A percentile compares a stretch with the other conserved stretches of the same genome.
phyloP scores from a whole-genome alignment of 2,797 vertebrate species.

The Sebastes oblongus region DNA sequence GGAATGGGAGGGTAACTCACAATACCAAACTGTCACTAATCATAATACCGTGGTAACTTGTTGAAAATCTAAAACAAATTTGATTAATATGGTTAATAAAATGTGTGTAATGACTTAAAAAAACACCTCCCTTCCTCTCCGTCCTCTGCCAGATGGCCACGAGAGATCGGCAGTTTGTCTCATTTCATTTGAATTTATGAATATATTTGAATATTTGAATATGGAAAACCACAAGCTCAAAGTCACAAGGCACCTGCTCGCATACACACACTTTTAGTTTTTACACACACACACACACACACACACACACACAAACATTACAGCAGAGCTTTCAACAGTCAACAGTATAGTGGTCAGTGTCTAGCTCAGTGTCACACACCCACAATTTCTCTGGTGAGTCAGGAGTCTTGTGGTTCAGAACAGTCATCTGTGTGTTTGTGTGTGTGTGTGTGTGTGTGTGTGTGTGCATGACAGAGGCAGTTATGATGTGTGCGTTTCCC shows the following conservation, averaged over 20 bases:
- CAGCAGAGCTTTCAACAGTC: background rate
- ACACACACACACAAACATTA: background rate
- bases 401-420: background rate
- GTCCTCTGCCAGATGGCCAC: background rate
- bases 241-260: background rate
- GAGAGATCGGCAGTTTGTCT: background rate
- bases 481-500: background rate
- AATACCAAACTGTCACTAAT: no score
- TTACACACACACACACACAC: background rate
- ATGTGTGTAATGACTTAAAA: background rate
- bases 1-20: no score
- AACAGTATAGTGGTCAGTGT: background rate
- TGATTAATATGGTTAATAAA: background rate
- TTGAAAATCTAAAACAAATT: background rate
- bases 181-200: constrained; percentile 16
- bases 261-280: background rate
- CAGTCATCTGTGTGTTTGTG: background rate
- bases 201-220: constrained; percentile 24
- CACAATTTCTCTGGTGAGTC: background rate
- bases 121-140: background rate
- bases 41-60: background rate
- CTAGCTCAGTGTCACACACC: background rate
- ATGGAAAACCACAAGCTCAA: constrained; percentile 5
- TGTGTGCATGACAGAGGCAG: background rate
- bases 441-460: background rate